phyloP scores from a whole-genome alignment of 2,113 vertebrate species.

The Ailurus styani region DNA sequence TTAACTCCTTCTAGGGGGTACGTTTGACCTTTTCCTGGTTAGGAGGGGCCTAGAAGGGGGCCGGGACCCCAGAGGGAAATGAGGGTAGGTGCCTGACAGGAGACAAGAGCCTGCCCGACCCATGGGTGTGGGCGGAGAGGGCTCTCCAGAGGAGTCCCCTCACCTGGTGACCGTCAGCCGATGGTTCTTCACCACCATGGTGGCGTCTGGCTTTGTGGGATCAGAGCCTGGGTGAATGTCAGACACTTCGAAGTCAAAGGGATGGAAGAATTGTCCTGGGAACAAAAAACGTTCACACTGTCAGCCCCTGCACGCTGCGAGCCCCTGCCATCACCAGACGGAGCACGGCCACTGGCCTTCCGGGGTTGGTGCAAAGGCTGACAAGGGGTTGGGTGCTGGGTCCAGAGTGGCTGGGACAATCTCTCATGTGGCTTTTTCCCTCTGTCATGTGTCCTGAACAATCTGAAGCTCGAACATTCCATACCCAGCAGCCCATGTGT shows the following conservation, averaged over 20 bases:
- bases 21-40: background rate
- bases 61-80: background rate
- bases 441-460: background rate
- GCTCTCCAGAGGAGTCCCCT: background rate
- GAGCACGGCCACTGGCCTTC: background rate
- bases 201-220: constrained; percentile 91
- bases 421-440: background rate
- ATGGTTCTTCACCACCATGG: constrained; percentile 91
- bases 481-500: constrained; percentile 95
- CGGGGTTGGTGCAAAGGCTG: background rate
- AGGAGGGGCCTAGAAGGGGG: background rate
- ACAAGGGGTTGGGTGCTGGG: background rate
- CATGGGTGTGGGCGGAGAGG: background rate
- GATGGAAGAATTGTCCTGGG: constrained; percentile 94
- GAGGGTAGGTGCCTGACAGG: background rate
- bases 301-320: background rate
- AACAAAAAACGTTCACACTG: constrained; percentile 19
- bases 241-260: constrained; percentile 88
- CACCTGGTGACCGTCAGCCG: constrained; percentile 93
- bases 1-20: background rate
- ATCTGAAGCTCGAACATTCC: background rate
- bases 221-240: constrained; percentile 86
- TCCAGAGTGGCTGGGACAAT: background rate
- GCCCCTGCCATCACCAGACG: background rate
- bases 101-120: background rate